Evolutionary conservation across 2,797 vertebrate genomes (phyloP), one percentile per base, ranked within the genome.

Genomic region (Danionella dracula): DNA sequence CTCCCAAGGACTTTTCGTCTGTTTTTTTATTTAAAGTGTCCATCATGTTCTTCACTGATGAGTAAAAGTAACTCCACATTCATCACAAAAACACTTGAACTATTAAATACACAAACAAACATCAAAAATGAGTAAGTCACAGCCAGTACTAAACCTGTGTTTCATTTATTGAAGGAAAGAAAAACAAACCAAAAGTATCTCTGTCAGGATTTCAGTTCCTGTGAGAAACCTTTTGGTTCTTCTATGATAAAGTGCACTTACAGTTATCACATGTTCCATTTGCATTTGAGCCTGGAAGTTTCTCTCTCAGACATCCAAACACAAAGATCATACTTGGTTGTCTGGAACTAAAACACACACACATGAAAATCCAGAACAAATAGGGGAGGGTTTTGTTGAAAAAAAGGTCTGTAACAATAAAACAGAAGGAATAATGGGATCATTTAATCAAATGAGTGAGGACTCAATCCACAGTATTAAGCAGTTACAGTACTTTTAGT

Each of bases 201-300:
- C 62, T 72, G 68, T 82, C 75, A 72, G 73, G 78, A 75, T 79
- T 80, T 77, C 79, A 76, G 77, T 85, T 73, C 73, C 79, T 75
- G 70, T 62, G 66, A 82, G 82, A 81, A 86, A 87, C 81, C 76
- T 71, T 82, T 70, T 73, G 81, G 80, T 79, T 85, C 78, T 77
- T 85, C 79, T 76, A 78, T 82, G 82, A 73, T 86, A 88, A 89
- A 90, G 85, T 88, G 86, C 86, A 87, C 83, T 86, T 88, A 82
- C 81, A 84, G 79, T 81, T 85, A 44, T 70, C 76, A 71, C 66
- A 73, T 73, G 51, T 68, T 40, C 77, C 78, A 77, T 55, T 68
- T 75, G 65, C 51, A 60, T 2, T 23, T 5, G 12, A 68, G 59
- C 63, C 45, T 49, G 31, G 42, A 46, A 32, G 17, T 68, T 41